These are phyloP conservation scores for Brachystomella parvula DNA, from an alignment of 1,140 invertebrate genomes.

Conservation along the genomic window DNA sequence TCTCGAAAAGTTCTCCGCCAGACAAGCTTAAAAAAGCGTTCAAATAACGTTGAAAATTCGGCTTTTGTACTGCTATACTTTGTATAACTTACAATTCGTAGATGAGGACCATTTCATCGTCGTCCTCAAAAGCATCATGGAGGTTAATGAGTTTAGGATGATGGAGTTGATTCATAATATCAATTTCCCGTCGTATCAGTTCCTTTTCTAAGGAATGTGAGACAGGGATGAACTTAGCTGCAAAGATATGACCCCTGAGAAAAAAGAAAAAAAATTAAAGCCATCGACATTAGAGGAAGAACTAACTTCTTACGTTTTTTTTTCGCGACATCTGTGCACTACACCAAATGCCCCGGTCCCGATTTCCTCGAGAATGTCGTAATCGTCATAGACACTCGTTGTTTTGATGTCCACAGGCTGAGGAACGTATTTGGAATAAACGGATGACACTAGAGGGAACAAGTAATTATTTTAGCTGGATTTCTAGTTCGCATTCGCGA, in stretches of 20 bases:
- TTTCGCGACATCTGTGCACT: constrained; percentile 92
- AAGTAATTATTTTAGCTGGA: constrained; percentile 12
- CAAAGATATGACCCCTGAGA: constrained; percentile 78
- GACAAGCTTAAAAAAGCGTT: constrained; percentile 63
- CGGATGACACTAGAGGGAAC: constrained; percentile 69
- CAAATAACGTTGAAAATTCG: background rate
- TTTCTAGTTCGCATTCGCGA: background rate
- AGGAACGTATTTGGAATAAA: constrained; percentile 93
- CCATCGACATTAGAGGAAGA: background rate
- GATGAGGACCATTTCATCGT: constrained; percentile 98
- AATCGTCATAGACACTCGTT: constrained; percentile 91
- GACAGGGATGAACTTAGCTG: constrained; percentile 97
- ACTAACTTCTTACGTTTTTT: constrained; percentile 55
- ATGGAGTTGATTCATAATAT: constrained; percentile 98
- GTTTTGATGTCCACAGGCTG: constrained; percentile 93
- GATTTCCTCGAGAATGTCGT: constrained; percentile 98
- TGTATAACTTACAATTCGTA: constrained; percentile 98
- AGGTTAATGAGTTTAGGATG: constrained; percentile 95
- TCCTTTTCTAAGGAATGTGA: constrained; percentile 92
- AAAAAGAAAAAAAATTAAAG: background rate
- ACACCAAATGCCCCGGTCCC: constrained; percentile 98
- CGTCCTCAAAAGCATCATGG: constrained; percentile 98
- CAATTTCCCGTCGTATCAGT: constrained; percentile 94
- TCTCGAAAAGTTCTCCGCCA: constrained; percentile 95
- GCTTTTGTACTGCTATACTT: too few relatives aligned